Base-by-base conservation (phyloP, 2,797 vertebrate species). In the Coendou prehensilis region DNA sequence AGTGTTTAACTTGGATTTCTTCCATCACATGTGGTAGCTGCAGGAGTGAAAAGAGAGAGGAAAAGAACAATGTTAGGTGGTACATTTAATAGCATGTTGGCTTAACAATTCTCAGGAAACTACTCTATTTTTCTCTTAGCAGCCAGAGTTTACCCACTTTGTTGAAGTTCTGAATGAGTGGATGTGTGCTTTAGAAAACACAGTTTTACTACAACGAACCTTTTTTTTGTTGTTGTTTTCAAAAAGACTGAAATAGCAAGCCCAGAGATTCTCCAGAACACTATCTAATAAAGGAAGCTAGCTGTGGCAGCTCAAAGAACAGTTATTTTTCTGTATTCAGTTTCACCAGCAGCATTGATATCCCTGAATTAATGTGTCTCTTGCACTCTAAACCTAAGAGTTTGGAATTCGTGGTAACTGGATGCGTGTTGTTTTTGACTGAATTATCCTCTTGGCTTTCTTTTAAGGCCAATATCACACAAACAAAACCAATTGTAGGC, bases 11-110 rank as follows among this genome's bases (percentile, higher is more conserved):
- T 99, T 99, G 99, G 99, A 99, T 89, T 93, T 63, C 67, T 95
- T 99, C 99, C 99, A 99, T 98, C 92, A 98, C 99, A 99, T 99
- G 99, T 99, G 99, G 99, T 99, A 99, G 99, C 99, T 98, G 98
- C 98, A 94, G 98, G 98, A 98, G 97, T 94, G 95, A 97, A 98
- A 96, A 97, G 86, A 91, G 86, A 91, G 89, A 93, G 97, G 91
- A 95, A 95, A 4, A 97, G 98, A 99, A 99, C 98, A 98, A 99
- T 98, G 98, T 99, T 98, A 99, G 98, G 97, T 93, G 94, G 98
- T 98, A 89, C 98, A 97, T 98, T 99, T 99, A 99, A 99, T 98
- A 98, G 98, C 97, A 80, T 94, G 95, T 95, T 98, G 98, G 98
- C 98, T 98, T 97, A 95, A 93, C 84, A 85, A 93, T 97, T 93